These are phyloP conservation scores for Parapsyche elsis DNA, from an alignment of 1,140 invertebrate genomes.

Conservation along the genomic window DNA sequence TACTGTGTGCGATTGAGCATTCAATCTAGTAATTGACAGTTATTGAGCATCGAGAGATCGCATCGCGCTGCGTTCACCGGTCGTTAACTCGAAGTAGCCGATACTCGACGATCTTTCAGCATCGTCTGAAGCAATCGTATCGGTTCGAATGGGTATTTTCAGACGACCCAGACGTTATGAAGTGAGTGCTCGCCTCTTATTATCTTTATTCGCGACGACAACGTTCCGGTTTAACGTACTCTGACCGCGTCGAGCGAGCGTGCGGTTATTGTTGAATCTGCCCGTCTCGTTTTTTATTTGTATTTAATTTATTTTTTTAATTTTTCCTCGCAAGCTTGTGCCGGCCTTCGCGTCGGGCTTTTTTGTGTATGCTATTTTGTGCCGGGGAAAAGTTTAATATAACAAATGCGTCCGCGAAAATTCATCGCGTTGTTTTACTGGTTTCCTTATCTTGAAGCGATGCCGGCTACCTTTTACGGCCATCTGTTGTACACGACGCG, in stretches of 20 bases:
- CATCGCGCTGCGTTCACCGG: too few relatives aligned
- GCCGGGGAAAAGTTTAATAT: slow-evolving; percentile 28
- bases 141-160: too few relatives aligned
- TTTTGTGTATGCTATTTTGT: background rate
- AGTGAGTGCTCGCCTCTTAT: background rate
- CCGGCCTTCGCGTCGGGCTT: too few relatives aligned
- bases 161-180: too few relatives aligned
- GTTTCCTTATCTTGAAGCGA: background rate
- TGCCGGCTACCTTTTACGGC: slow-evolving; percentile 2
- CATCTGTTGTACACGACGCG: slow-evolving; percentile 3
- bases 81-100: too few relatives aligned
- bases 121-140: too few relatives aligned
- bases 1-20: too few relatives aligned
- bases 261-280: slow-evolving; percentile 1
- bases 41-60: too few relatives aligned
- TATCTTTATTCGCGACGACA: slow-evolving; percentile 3
- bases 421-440: slow-evolving; percentile 27
- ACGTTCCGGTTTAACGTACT: background rate
- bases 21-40: too few relatives aligned
- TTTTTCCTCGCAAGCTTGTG: background rate
- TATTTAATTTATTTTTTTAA: background rate
- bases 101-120: too few relatives aligned
- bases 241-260: background rate
- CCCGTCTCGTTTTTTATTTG: background rate
- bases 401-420: slow-evolving; percentile 28